Evolutionary conservation across 2,797 vertebrate species (phyloP), one percentile per base, ranked within the genome.

Genomic region (Erethizon dorsatum): DNA sequence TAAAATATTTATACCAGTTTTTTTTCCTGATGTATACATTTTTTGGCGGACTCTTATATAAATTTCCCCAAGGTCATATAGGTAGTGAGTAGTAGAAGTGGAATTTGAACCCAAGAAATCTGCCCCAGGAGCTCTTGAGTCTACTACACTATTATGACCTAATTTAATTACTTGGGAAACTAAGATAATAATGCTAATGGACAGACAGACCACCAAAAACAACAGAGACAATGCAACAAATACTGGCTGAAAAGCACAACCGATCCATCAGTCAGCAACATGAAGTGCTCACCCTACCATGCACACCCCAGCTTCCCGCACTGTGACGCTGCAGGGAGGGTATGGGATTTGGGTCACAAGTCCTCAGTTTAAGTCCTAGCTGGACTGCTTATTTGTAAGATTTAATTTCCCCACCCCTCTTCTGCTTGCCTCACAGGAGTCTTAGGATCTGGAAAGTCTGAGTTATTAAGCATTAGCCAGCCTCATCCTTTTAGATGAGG

Each of bases 81-180:
- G 17, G 26, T 14, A 88, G 59, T 61, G 15, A 92, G 12, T 57
- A 77, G n/a, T 18, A 84, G 31, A 88, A 37, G 31, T 85, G 26
- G 37, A 24, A 87, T 77, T 67, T 96, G 86, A 94, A 88, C 78
- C 73, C 33, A 57, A 77, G 85, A 61, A 80, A 56, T 79, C 91
- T 88, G 73, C 57, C 14, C 14, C 22, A 41, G 78, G n/a, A 92
- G 17, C 80, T 77, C 52, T 92, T 41, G 52, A 52, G 90, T 82
- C 71, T 22, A 45, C 59, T 73, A 24, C 1, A 45, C 5, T 83
- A 52, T 45, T 86, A 33, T 45, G 37, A 82, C 82, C 65, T 50
- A 61, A 71, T 85, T 91, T 69, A 92, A 82, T 47, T 61, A 80
- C n/a, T 65, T 84, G 20, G 57, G 79, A 52, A 89, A 87, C 63